Conservation (phyloP, 2,797 vertebrate genomes). For the Poeciliopsis turneri region DNA sequence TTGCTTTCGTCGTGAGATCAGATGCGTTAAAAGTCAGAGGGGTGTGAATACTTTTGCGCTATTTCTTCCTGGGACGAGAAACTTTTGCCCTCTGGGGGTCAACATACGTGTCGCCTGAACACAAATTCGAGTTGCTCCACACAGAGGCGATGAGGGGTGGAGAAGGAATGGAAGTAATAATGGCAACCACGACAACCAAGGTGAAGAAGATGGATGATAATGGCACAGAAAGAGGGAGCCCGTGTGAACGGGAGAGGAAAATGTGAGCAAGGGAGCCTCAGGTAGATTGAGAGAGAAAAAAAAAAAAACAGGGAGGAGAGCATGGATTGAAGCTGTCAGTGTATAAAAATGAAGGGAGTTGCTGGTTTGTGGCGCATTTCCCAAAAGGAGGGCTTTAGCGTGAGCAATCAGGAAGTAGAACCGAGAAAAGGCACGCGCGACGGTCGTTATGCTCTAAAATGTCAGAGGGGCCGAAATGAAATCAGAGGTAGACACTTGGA, state of each 20-base stretch:
- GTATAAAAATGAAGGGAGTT: slow-evolving; percentile 33
- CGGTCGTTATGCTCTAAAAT: not conserved
- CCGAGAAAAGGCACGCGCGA: not conserved
- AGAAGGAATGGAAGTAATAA: slow-evolving; percentile 44
- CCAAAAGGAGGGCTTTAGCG: slow-evolving; percentile 4
- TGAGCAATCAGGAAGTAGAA: slow-evolving; percentile 14
- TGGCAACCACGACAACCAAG: slow-evolving; percentile 44
- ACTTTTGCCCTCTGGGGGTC: slow-evolving; percentile 14
- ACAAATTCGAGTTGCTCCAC: slow-evolving; percentile 24
- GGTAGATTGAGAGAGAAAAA: not conserved
- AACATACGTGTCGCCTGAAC: slow-evolving; percentile 32
- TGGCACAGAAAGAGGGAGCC: slow-evolving; percentile 33
- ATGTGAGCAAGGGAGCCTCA: slow-evolving; percentile 10
- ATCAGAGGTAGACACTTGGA: slow-evolving; percentile 4
- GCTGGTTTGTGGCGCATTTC: not conserved
- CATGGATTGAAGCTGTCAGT: slow-evolving; percentile 1
- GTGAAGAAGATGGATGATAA: slow-evolving; percentile 66
- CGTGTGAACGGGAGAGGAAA: slow-evolving; percentile 16
- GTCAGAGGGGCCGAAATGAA: not conserved
- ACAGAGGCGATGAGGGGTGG: slow-evolving; percentile 31
- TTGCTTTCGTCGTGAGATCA: not conserved
- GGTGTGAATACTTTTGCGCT: not conserved
- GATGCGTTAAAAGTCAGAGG: no score
- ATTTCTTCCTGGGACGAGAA: not conserved
- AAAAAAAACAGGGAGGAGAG: slow-evolving; percentile 8